Conservation (phyloP, 2,888 invertebrate genomes). For the Nowickia ferox region DNA sequence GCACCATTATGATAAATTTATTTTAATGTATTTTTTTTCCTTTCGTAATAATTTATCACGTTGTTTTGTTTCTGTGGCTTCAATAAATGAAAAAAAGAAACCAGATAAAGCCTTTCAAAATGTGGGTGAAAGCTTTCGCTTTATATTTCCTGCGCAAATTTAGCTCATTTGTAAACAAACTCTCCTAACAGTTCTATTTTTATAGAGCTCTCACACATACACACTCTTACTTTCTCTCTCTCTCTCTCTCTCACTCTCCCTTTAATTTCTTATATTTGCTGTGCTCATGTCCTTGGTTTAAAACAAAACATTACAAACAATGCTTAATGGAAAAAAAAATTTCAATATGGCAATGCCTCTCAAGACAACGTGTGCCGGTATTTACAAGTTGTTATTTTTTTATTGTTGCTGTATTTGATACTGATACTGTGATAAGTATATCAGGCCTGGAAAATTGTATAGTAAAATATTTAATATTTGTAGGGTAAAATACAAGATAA, state of each 20-base stretch:
- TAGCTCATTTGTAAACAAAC: slow-evolving; percentile 48
- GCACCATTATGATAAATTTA: not conserved
- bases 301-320: slow-evolving; percentile 32
- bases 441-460: not conserved
- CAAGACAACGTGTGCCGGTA: slow-evolving; percentile 60
- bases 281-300: slow-evolving; percentile 67
- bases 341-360: slow-evolving; percentile 58
- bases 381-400: slow-evolving; percentile 49
- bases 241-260: not conserved
- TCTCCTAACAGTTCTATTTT: slow-evolving; percentile 21
- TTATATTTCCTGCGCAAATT: slow-evolving; percentile 51
- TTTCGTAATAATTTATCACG: not conserved
- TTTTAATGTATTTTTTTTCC: not conserved
- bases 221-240: not conserved
- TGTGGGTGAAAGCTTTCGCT: slow-evolving; percentile 73
- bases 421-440: slow-evolving; percentile 24
- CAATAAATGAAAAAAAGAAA: not conserved
- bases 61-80: slow-evolving; percentile 23
- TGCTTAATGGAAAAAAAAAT: not conserved
- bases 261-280: not conserved
- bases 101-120: slow-evolving; percentile 59
- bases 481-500: too few relatives aligned
- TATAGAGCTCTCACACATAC: not conserved
- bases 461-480: too few relatives aligned
- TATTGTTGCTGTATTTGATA: slow-evolving; percentile 32